Evolutionary conservation across 2,797 vertebrate species (phyloP), one percentile per base, ranked within the genome.

Genomic region (Pangasius sanitwongsei): DNA sequence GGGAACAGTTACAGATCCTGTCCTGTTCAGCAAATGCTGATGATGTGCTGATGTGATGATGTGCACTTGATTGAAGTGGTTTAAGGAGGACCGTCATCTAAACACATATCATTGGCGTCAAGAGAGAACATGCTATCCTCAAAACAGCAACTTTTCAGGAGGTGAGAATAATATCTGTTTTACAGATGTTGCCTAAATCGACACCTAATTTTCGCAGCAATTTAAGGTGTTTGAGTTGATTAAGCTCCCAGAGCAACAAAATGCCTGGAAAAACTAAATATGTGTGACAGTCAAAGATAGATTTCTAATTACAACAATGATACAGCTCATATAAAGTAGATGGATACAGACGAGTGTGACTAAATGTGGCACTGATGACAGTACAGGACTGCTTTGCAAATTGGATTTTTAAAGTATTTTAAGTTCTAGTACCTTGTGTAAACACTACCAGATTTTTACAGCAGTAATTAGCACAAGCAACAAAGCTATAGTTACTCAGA

Each of bases 191-290:
- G 53, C 55, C 48, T 37, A 11, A 80, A 59, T 59, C n/a, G 53
- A 81, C 53, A 81, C 8, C 18, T 55, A 57, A 80, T 80, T 80
- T 80, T 34, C 77, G 6, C 31, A 81, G 74, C 74, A 53, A 8
- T n/a, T 50, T n/a, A 50, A 77, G 78, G 53, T 81, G 78, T 59
- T 81, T 57, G 78, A 81, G 78, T 37, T 37, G 25, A 77, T 77
- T 53, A 50, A 77, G 25, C 11, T 57, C 78, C 31, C 78, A 37
- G 31, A 12, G 53, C 31, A 57, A 81, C 55, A 25, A 23, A 37
- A 37, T 6, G 55, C n/a, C 53, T 37, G 31, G 18, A 37, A 57
- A 53, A 78, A 53, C 12, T 6, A 18, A 31, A 53, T 31, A 31
- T 4, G 25, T 20, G 48, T 80, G 77, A 80, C 77, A 50, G 12